phyloP scores from a whole-genome alignment of 2,113 vertebrate genomes.

The Tragelaphus imberbis region DNA sequence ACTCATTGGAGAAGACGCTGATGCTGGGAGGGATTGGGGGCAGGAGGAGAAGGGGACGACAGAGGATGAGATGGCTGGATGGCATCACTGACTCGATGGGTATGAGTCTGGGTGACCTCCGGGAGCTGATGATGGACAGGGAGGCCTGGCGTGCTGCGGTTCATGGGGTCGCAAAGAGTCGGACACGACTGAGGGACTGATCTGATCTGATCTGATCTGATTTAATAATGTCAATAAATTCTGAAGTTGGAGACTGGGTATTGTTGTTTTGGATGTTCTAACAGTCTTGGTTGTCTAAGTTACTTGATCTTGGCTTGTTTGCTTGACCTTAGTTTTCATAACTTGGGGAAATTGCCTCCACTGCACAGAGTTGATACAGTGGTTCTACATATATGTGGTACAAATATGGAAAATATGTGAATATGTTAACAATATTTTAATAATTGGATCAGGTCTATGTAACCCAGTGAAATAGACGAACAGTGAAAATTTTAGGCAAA shows the following conservation, averaged over 20 bases:
- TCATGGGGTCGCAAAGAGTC: too few relatives aligned
- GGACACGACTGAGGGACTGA: too few relatives aligned
- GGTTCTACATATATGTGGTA: background rate
- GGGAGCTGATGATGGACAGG: too few relatives aligned
- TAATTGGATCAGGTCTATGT: background rate
- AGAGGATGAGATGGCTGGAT: too few relatives aligned
- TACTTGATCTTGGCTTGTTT: constrained; percentile 37
- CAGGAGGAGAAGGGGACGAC: too few relatives aligned
- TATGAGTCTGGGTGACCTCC: too few relatives aligned
- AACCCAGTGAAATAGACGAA: background rate
- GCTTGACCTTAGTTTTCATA: constrained; percentile 48
- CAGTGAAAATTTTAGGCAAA: background rate
- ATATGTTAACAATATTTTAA: background rate
- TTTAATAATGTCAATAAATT: constrained; percentile 55
- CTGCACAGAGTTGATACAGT: background rate
- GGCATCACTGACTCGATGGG: too few relatives aligned
- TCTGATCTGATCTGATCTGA: too few relatives aligned
- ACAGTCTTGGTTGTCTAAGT: background rate
- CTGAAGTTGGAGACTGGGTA: constrained; percentile 12
- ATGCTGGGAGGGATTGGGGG: too few relatives aligned
- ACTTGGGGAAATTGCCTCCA: background rate
- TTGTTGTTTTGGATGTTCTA: constrained; percentile 56
- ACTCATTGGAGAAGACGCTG: too few relatives aligned
- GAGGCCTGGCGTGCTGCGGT: too few relatives aligned
- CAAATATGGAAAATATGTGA: constrained; percentile 24